Conservation (phyloP, 2,797 vertebrate species). For the Lithobates pipiens region DNA sequence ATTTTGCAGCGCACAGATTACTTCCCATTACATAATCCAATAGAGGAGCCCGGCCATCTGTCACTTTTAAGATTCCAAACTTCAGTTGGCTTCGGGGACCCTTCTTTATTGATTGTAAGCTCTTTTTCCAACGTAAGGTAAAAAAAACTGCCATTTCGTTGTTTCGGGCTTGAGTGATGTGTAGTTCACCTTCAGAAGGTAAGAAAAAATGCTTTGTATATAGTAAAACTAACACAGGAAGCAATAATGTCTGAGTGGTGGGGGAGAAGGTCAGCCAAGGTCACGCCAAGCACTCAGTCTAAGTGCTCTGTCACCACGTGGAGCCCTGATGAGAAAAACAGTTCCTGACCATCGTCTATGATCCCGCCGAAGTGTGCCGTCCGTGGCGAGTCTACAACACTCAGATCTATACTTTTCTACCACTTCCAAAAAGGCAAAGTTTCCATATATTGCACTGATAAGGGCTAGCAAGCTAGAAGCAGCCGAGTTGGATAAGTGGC, state of each 20-base stretch:
- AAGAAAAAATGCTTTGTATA: slow-evolving; percentile 1
- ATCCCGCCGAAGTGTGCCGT: neutral
- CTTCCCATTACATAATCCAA: no score
- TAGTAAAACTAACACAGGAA: slow-evolving; percentile 64
- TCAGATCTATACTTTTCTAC: neutral
- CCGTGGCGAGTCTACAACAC: no score
- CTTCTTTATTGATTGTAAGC: no score
- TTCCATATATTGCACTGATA: neutral
- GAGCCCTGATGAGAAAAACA: slow-evolving; percentile 68
- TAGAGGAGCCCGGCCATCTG: no score
- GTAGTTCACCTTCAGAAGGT: neutral
- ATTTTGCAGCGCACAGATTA: no score
- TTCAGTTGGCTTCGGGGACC: no score
- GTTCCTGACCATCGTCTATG: slow-evolving; percentile 53
- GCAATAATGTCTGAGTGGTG: slow-evolving; percentile 66
- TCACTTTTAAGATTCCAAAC: no score
- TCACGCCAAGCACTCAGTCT: slow-evolving; percentile 73
- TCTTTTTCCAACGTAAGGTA: no score
- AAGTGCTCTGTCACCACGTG: slow-evolving; percentile 72
- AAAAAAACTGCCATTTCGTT: no score
- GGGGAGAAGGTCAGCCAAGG: slow-evolving; percentile 72
- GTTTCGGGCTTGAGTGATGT: no score
- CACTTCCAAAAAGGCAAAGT: neutral
- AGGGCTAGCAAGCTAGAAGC: no score
- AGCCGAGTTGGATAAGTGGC: neutral